Conservation (phyloP, 1,140 invertebrate genomes). For the Lepidurus packardi region DNA sequence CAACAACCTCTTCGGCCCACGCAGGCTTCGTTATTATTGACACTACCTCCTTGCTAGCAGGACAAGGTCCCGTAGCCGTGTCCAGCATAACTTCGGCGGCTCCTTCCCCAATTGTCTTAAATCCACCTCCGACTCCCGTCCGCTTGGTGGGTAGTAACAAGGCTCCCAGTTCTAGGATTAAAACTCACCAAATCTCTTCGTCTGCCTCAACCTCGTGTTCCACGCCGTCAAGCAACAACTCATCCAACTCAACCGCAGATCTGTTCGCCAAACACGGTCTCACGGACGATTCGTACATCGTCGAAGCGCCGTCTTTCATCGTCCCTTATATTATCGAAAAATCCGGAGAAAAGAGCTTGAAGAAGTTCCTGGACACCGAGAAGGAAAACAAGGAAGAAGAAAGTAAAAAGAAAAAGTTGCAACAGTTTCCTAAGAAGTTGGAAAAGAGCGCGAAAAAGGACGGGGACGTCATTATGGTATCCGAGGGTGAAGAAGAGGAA, state of each 20-base stretch:
- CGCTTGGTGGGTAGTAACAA: constrained; percentile 29
- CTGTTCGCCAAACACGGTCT: constrained; percentile 50
- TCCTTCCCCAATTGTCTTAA: constrained; percentile 33
- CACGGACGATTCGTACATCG: constrained; percentile 83
- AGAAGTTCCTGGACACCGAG: constrained; percentile 54
- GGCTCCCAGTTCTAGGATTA: constrained; percentile 25
- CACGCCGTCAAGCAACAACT: constrained; percentile 6
- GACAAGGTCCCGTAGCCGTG: constrained; percentile 56
- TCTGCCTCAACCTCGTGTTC: constrained; percentile 20
- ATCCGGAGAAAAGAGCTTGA: constrained; percentile 65
- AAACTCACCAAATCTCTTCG: neutral
- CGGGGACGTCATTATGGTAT: constrained; percentile 42
- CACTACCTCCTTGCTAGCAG: constrained; percentile 63
- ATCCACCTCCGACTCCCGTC: constrained; percentile 25
- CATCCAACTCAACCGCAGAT: constrained; percentile 41
- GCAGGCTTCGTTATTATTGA: constrained; percentile 64
- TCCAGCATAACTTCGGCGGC: constrained; percentile 40
- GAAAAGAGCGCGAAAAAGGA: constrained; percentile 46
- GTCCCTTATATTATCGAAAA: constrained; percentile 73
- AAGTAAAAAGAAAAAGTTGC: constrained; percentile 37
- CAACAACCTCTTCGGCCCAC: constrained; percentile 6
- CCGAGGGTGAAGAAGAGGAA: constrained; percentile 45
- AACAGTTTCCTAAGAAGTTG: constrained; percentile 25
- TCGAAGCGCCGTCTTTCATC: constrained; percentile 84
- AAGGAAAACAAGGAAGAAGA: constrained; percentile 50